phyloP scores from a whole-genome alignment of 2,888 invertebrate genomes.

The Agrotis puta region DNA sequence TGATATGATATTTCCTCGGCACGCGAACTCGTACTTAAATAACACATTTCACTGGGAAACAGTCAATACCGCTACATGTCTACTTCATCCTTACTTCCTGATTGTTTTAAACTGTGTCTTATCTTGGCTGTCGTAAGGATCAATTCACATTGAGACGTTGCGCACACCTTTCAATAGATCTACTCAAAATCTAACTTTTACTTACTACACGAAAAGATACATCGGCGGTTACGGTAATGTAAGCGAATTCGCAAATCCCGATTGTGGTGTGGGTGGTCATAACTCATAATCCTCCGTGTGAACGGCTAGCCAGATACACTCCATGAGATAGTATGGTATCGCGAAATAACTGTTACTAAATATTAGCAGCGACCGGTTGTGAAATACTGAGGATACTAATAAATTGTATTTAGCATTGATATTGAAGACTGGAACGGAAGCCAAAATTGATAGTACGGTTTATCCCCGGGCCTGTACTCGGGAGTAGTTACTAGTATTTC shows the following conservation, averaged over 20 bases:
- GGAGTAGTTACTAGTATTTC: too few relatives aligned
- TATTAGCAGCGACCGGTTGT: slow-evolving; percentile 63
- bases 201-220: too few relatives aligned
- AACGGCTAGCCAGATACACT: slow-evolving; percentile 67
- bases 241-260: slow-evolving; percentile 75
- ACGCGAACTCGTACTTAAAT: slow-evolving; percentile 72
- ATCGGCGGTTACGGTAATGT: slow-evolving; percentile 63
- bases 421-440: slow-evolving; percentile 52
- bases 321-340: slow-evolving; percentile 64
- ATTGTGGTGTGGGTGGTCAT: slow-evolving; percentile 73
- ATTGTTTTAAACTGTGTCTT: slow-evolving; percentile 55
- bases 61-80: slow-evolving; percentile 57
- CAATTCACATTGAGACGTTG: too few relatives aligned
- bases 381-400: slow-evolving; percentile 53
- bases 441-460: slow-evolving; percentile 25
- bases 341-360: slow-evolving; percentile 75
- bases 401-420: slow-evolving; percentile 68
- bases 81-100: slow-evolving; percentile 47
- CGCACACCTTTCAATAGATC: too few relatives aligned
- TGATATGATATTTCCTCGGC: slow-evolving; percentile 70
- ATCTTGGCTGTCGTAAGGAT: slow-evolving; percentile 50
- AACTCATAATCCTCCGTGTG: slow-evolving; percentile 72
- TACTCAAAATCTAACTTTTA: too few relatives aligned
- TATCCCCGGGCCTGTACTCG: not conserved
- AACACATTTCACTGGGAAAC: slow-evolving; percentile 69